A percentile compares a stretch with the other conserved stretches of the same genome.
Evolutionary conservation across 1,140 invertebrate species (phyloP).

Genomic region (Brachionus sp.): DNA sequence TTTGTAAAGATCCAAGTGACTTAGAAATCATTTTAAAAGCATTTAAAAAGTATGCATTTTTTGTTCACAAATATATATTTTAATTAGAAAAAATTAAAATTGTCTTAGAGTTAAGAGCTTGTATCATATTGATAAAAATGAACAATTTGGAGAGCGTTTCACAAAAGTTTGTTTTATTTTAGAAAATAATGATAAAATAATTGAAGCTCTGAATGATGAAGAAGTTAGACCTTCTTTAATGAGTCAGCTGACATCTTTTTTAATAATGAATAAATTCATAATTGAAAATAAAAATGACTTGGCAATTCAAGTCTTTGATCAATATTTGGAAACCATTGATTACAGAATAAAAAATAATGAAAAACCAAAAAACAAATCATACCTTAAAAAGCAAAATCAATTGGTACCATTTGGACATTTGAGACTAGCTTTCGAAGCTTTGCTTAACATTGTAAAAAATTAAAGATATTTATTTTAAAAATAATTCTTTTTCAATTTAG

Average conservation of each 20-base stretch:
- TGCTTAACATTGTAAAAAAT: background rate
- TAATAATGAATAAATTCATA: slow-evolving; percentile 23
- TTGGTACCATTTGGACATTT: slow-evolving; percentile 37
- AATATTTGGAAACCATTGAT: slow-evolving; percentile 9
- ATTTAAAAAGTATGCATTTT: background rate
- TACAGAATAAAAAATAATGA: background rate
- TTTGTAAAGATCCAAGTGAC: background rate
- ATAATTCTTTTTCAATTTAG: background rate
- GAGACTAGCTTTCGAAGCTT: slow-evolving; percentile 24
- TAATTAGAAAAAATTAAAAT: too few species aligned
- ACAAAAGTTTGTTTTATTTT: background rate
- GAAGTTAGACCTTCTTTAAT: background rate
- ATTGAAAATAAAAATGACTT: slow-evolving; percentile 12
- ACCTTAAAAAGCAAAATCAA: slow-evolving; percentile 37
- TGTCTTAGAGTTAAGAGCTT: background rate
- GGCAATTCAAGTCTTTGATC: background rate
- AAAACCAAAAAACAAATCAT: background rate
- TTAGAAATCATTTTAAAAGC: background rate
- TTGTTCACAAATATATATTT: too few species aligned
- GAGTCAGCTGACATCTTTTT: slow-evolving; percentile 20
- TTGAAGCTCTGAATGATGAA: background rate
- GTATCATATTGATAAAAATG: background rate
- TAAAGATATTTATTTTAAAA: background rate
- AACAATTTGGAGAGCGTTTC: slow-evolving; percentile 13
- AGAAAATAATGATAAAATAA: slow-evolving; percentile 2